A percentile compares a stretch with the other conserved stretches of the same genome.
Evolutionary conservation across 1,140 invertebrate species (phyloP).

Genomic region (Anastatus disparis): DNA sequence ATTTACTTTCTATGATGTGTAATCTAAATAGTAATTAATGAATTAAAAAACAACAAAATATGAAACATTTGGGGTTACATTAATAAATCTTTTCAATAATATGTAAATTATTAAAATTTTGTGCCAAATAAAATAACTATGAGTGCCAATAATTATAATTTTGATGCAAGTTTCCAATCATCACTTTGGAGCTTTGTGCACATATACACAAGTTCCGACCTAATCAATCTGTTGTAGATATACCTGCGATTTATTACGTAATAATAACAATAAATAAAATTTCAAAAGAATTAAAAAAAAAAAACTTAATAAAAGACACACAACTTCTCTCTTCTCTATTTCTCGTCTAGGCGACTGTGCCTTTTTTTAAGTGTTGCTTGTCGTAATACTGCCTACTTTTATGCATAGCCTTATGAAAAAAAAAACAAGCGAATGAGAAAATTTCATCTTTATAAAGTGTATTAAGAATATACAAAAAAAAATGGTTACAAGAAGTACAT

Average conservation of each 20-base stretch:
- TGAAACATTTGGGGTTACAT: too few relatives aligned
- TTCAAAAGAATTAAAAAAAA: not conserved
- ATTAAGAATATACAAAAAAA: slow-evolving; percentile 22
- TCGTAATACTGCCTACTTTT: slow-evolving; percentile 32
- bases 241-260: not conserved
- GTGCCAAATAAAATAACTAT: too few relatives aligned
- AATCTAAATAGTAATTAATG: too few relatives aligned
- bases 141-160: not conserved
- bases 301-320: not conserved
- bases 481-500: slow-evolving; percentile 19
- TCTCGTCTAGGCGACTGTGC: slow-evolving; percentile 37
- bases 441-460: slow-evolving; percentile 31
- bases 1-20: too few relatives aligned
- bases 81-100: too few relatives aligned
- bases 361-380: slow-evolving; percentile 36
- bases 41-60: too few relatives aligned
- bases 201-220: not conserved
- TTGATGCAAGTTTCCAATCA: not conserved
- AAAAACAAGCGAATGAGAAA: not conserved
- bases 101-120: too few relatives aligned
- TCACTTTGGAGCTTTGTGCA: not conserved
- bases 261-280: not conserved
- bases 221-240: slow-evolving; percentile 23
- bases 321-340: slow-evolving; percentile 24
- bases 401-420: slow-evolving; percentile 26